phyloP scores from a whole-genome alignment of 1,140 invertebrate species.

The Cecropterus lyciades region DNA sequence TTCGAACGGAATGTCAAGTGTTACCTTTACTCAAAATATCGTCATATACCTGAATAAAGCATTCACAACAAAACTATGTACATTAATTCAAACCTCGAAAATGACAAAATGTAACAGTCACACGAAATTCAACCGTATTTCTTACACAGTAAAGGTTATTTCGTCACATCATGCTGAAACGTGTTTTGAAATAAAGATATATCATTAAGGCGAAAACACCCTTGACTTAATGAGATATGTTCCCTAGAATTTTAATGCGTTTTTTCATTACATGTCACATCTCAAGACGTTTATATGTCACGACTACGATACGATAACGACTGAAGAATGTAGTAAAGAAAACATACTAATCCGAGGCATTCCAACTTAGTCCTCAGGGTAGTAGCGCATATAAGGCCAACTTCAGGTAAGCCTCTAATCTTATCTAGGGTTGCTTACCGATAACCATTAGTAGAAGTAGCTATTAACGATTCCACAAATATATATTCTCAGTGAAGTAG shows the following conservation, averaged over 20 bases:
- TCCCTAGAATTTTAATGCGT: conserved; percentile 30
- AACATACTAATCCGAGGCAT: no score
- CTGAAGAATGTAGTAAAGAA: neutral
- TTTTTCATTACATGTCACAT: conserved; percentile 24
- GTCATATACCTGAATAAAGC: neutral
- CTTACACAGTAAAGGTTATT: neutral
- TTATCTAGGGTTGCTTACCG: no score
- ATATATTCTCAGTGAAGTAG: no score
- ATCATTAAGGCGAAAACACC: conserved; percentile 24
- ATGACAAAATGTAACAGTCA: neutral
- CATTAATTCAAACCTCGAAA: neutral
- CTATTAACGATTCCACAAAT: no score
- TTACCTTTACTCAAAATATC: neutral
- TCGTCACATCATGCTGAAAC: neutral
- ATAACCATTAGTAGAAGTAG: no score
- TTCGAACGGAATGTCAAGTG: no score
- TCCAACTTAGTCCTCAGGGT: no score
- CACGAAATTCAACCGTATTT: conserved; percentile 1
- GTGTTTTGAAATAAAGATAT: conserved; percentile 29
- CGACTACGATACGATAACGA: neutral
- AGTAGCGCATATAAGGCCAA: no score
- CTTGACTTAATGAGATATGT: conserved; percentile 34
- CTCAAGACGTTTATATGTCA: neutral
- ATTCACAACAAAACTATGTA: neutral
- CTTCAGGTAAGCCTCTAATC: no score